Percentiles rank a stretch among this genome's conserved stretches.
Conservation (phyloP, 2,113 vertebrate genomes). For the Pseudorectes ferrugineus region DNA sequence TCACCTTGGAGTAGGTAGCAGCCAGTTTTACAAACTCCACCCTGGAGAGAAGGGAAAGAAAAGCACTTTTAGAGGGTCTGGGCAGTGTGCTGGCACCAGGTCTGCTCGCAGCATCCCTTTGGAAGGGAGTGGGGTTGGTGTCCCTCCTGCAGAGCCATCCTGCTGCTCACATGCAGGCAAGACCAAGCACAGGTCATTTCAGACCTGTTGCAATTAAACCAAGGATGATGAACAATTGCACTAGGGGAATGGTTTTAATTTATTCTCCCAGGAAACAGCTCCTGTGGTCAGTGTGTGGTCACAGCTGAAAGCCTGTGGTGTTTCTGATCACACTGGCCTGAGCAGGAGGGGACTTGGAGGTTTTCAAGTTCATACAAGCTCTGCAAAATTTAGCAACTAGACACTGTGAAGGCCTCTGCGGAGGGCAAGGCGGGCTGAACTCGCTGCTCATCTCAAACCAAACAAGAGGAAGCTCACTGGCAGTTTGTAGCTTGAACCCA, state of each 20-base stretch:
- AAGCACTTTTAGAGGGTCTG: not conserved
- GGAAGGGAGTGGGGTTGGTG: not conserved
- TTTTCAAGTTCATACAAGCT: not conserved
- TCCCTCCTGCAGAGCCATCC: not conserved
- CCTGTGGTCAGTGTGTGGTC: not conserved
- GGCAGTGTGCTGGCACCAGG: rapidly evolving
- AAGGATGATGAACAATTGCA: not conserved
- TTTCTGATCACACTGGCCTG: not conserved
- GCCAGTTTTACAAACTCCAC: constrained; percentile 82
- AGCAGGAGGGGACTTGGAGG: not conserved
- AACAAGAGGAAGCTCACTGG: not conserved
- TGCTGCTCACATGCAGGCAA: not conserved
- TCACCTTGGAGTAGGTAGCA: constrained; percentile 79
- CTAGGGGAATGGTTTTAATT: not conserved
- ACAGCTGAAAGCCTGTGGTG: not conserved
- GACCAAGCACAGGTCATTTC: not conserved
- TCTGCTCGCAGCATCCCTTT: not conserved
- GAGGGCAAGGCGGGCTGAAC: not conserved
- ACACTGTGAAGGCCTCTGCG: not conserved
- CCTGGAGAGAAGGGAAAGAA: constrained; percentile 70
- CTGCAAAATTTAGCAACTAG: not conserved
- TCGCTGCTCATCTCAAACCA: not conserved
- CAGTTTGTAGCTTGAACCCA: not conserved
- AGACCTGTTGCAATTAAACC: not conserved
- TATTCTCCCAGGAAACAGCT: not conserved